phyloP scores from a whole-genome alignment of 2,113 vertebrate genomes.

The Nycticryphes semicollaris region DNA sequence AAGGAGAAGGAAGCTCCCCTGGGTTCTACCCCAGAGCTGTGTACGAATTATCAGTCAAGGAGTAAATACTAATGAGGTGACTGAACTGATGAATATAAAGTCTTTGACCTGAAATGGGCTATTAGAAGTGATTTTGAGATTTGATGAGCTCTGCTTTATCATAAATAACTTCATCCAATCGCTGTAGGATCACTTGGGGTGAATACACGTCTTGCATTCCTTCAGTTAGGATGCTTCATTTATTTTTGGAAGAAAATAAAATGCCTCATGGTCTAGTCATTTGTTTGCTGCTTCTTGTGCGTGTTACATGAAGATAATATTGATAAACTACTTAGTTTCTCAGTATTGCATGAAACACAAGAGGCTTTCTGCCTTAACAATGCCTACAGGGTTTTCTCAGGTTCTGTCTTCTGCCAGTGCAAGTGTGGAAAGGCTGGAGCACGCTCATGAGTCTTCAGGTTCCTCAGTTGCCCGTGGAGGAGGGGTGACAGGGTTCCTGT shows the following conservation, averaged over 20 bases:
- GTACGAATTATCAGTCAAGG: background rate
- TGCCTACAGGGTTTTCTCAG: background rate
- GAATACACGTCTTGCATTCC: background rate
- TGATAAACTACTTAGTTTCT: background rate
- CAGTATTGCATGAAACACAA: background rate
- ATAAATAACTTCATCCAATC: background rate
- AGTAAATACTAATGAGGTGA: background rate
- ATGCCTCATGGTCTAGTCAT: background rate
- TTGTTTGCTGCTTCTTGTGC: background rate
- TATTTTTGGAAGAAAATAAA: background rate
- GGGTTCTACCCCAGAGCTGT: background rate
- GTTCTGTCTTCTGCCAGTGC: background rate
- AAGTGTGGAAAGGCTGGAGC: background rate
- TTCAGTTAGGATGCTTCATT: background rate
- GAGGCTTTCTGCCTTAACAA: background rate
- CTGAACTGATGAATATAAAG: background rate
- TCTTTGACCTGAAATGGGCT: background rate
- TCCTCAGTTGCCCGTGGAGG: background rate
- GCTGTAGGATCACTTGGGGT: background rate
- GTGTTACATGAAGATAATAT: background rate
- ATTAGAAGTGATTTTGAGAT: background rate
- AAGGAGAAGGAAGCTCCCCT: background rate
- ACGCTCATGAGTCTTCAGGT: rapidly evolving
- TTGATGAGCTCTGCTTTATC: background rate
- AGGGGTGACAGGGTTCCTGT: background rate